Evolutionary conservation across 2,888 invertebrate species (phyloP).

Genomic region (Atrina japonica): DNA sequence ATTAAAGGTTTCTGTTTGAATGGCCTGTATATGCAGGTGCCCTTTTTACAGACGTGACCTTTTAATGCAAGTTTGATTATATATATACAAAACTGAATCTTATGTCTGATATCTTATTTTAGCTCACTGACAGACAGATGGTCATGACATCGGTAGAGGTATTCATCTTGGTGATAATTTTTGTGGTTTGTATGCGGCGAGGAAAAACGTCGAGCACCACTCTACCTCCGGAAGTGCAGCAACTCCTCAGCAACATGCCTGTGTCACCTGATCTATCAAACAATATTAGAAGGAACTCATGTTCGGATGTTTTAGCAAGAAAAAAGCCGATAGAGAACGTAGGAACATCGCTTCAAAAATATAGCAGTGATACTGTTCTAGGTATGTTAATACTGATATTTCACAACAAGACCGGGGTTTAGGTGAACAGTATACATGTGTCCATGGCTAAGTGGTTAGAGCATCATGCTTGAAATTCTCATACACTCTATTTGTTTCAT

Average conservation of each 20-base stretch:
- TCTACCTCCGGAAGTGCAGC: constrained; percentile 52
- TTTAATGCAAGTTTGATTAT: too few species aligned
- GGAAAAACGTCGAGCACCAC: constrained; percentile 27
- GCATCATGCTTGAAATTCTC: too few species aligned
- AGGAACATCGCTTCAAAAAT: constrained; percentile 52
- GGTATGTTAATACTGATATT: too few species aligned
- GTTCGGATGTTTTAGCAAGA: constrained; percentile 47
- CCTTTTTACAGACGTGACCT: too few species aligned
- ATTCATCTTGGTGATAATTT: constrained; percentile 50
- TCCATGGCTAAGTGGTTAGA: too few species aligned
- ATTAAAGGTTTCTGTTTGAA: too few species aligned
- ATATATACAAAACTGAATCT: too few species aligned
- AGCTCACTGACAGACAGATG: constrained; percentile 66
- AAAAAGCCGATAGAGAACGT: constrained; percentile 27
- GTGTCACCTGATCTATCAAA: constrained; percentile 33
- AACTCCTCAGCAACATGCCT: constrained; percentile 56
- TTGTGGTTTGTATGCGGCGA: constrained; percentile 50
- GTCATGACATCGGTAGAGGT: constrained; percentile 51
- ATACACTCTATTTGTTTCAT: too few species aligned
- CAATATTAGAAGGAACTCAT: constrained; percentile 55
- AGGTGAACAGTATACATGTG: not conserved
- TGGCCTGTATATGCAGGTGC: too few species aligned
- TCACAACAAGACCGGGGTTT: too few species aligned
- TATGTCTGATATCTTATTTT: too few species aligned
- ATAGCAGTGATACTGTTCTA: constrained; percentile 62